A percentile compares a stretch with the other conserved stretches of the same genome.
Evolutionary conservation across 2,113 vertebrate species (phyloP).

Genomic region (Dromaius novaehollandiae): DNA sequence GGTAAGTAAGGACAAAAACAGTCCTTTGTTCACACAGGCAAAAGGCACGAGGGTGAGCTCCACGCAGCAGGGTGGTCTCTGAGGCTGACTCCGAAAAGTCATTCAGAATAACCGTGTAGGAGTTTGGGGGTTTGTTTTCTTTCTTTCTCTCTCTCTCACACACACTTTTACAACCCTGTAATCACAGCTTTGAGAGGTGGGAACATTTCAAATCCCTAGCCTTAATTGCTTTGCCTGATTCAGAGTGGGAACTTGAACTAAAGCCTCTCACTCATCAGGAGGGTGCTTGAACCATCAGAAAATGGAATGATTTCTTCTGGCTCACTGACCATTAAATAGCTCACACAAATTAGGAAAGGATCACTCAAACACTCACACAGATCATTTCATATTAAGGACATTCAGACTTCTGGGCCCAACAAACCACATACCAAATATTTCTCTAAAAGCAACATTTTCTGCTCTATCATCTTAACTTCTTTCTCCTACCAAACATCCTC

Average conservation of each 20-base stretch:
- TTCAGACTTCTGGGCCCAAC: constrained; percentile 35
- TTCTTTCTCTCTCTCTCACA: background rate
- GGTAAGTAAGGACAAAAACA: background rate
- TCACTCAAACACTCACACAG: constrained; percentile 33
- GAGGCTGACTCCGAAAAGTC: background rate
- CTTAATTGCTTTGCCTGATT: constrained; percentile 28
- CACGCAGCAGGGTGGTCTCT: background rate
- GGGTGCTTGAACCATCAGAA: constrained; percentile 12
- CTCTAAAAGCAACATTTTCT: constrained; percentile 35
- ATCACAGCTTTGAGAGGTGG: background rate
- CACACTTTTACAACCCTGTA: background rate
- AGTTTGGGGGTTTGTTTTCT: background rate
- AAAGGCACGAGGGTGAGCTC: background rate
- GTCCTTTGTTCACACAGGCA: background rate
- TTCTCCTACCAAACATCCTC: background rate
- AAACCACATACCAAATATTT: constrained; percentile 50
- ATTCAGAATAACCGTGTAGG: background rate
- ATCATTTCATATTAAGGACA: constrained; percentile 54
- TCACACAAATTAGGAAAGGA: constrained; percentile 28
- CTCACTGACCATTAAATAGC: constrained; percentile 23
- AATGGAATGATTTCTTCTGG: background rate
- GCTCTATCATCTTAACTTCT: constrained; percentile 19
- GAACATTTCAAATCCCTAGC: background rate
- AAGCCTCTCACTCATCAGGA: constrained; percentile 21
- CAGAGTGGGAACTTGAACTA: constrained; percentile 4